Base-by-base conservation (phyloP, 1,140 invertebrate genomes). In the Polypedilum pembai region DNA sequence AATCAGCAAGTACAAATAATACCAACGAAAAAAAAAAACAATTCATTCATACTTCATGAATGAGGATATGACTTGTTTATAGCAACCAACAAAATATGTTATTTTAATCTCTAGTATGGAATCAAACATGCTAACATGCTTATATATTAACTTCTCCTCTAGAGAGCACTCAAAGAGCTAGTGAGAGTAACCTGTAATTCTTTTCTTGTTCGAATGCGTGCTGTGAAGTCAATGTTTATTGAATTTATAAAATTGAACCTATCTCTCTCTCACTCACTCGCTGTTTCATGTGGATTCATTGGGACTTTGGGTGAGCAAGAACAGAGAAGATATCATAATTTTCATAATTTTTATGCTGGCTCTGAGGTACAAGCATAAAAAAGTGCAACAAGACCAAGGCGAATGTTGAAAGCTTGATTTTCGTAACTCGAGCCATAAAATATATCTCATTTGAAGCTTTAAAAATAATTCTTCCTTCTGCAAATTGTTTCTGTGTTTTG, bases 291-390 rank as follows among this genome's bases (percentile, higher is more conserved):
- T 56, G 45, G 45, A 56, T 56, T 56, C 24, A n/a, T n/a, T 56
- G 8, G n/a, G 24, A 5, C 24, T 3, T 33, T 33, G 24, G 24
- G 24, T 33, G 24, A 33, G 24, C 5, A 33, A 33, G 24, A 56
- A 56, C 45, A 56, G n/a, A 56, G 45, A 56, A 56, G 45, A 56
- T 56, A 56, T 56, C 45, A 56, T 56, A 56, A 56, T 56, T 56
- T 56, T 56, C 45, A 56, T 56, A 56, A 56, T 56, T 56, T 33
- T 56, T 56, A 56, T 56, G 45, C 45, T 56, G 45, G 45, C 45
- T 56, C 45, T 56, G 2, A 33, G 5, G 24, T 33, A 33, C 24
- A 33, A 33, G 24, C 24, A 33, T 33, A 33, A 33, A 56, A 56
- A n/a, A n/a, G 45, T 56, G 45, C 45, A 56, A 56, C 45, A 56